These are phyloP conservation scores for Xerus inauris DNA, from an alignment of 2,113 vertebrate genomes.

Conservation along the genomic window DNA sequence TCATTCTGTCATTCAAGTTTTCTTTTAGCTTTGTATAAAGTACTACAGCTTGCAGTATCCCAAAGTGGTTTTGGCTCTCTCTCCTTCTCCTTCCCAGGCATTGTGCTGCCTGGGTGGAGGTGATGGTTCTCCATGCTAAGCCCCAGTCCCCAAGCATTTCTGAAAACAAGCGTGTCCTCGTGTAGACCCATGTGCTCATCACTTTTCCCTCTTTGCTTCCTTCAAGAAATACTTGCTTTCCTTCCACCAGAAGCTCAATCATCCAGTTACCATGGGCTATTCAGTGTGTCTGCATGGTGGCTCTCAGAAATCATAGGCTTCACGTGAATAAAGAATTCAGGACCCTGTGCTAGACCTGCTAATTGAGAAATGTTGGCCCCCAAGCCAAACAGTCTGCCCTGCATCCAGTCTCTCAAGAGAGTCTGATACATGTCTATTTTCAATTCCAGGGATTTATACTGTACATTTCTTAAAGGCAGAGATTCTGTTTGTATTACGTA, in stretches of 20 bases:
- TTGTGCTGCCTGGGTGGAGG: neutral
- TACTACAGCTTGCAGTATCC: too few relatives aligned
- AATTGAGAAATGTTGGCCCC: neutral
- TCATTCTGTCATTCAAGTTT: neutral
- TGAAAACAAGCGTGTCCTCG: neutral
- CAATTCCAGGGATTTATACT: neutral
- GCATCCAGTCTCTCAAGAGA: too few relatives aligned
- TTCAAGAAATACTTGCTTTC: neutral
- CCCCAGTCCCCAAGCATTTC: neutral
- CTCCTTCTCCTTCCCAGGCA: neutral
- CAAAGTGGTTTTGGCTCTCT: rapidly evolving
- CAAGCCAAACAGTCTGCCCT: rapidly evolving
- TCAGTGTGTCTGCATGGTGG: neutral
- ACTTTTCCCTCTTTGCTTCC: neutral
- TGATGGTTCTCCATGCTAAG: neutral
- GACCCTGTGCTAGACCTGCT: neutral
- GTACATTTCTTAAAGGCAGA: neutral
- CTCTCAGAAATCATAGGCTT: neutral
- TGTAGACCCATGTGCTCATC: neutral
- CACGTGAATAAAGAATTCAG: neutral
- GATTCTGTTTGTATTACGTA: neutral
- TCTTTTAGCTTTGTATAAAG: neutral
- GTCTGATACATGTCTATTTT: rapidly evolving
- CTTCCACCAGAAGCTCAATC: neutral
- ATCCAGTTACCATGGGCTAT: neutral